phyloP scores from a whole-genome alignment of 2,797 vertebrate genomes.

The Lophotriccus pileatus region DNA sequence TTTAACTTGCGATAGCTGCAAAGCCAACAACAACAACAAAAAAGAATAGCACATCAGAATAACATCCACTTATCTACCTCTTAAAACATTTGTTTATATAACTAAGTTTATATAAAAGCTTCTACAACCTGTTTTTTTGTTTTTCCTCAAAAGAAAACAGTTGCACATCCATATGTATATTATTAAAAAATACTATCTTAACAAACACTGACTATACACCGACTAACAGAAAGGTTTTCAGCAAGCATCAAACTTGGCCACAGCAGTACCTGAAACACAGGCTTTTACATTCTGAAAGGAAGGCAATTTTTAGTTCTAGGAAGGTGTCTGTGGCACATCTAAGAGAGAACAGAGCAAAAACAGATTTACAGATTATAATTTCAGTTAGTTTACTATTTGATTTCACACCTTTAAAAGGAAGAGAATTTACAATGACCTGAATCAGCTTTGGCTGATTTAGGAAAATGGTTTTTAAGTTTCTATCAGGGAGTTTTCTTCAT shows the following conservation, averaged over 20 bases:
- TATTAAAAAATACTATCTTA: background rate
- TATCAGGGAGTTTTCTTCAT: background rate
- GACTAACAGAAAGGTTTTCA: background rate
- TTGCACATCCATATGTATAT: background rate
- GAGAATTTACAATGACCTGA: background rate
- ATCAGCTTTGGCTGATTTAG: background rate
- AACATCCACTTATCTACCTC: background rate
- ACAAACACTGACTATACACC: background rate
- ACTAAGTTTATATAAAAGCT: background rate
- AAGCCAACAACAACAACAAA: background rate
- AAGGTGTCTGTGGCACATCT: background rate
- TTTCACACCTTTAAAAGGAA: background rate
- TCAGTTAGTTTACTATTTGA: background rate
- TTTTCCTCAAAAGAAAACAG: background rate
- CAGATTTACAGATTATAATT: background rate
- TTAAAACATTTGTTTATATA: background rate
- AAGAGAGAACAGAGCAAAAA: background rate
- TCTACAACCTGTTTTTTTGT: fast-evolving
- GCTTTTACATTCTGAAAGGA: background rate
- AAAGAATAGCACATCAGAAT: background rate
- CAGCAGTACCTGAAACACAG: background rate
- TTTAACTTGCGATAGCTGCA: background rate
- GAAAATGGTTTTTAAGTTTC: background rate
- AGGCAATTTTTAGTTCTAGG: background rate
- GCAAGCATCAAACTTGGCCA: background rate